Evolutionary conservation across 2,888 invertebrate genomes (phyloP), one percentile per base, ranked within the genome.

Genomic region (Drosophila trichaetosa): DNA sequence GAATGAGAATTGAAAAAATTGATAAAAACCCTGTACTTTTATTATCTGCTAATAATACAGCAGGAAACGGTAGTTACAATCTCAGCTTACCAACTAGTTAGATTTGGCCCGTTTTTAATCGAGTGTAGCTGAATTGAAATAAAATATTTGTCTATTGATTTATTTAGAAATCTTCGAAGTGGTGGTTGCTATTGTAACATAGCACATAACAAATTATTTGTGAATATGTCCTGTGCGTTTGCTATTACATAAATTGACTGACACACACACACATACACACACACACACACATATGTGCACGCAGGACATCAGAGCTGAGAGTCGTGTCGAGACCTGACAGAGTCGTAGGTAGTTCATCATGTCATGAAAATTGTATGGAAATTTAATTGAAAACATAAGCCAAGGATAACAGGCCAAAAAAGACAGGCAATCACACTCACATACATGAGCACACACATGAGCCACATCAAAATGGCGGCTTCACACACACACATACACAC

Each of bases 311-410:
- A 79, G 71, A 81, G 80, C 75, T 69, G 81, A 76, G 79, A 79
- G 76, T 75, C 74, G 69, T 82, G 80, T 70, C 59, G 69, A 67
- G 81, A 71, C 60, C 83, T 66, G 76, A 63, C 70, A 66, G 73
- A 73, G 70, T 83, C 71, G 79, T 79, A 87, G 90, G 88, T 91
- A 89, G 90, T 90, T 87, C 90, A 89, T 91, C 90, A 91, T 89
- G 87, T 90, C 91, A 91, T 90, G 84, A 91, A 91, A 91, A 90
- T 90, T 90, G 89, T 91, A 91, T 91, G 91, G 90, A 91, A 90
- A 89, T 91, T 91, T 91, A 91, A 91, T 91, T 91, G 91, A 91
- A 91, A 91, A 91, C 85, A 90, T 90, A 90, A 91, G 88, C 91
- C 90, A 91, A 91, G 87, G 87, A 89, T 89, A 87, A 87, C 90